Evolutionary conservation across 2,113 vertebrate genomes (phyloP).

Genomic region (zebrafish (Danio rerio)): DNA sequence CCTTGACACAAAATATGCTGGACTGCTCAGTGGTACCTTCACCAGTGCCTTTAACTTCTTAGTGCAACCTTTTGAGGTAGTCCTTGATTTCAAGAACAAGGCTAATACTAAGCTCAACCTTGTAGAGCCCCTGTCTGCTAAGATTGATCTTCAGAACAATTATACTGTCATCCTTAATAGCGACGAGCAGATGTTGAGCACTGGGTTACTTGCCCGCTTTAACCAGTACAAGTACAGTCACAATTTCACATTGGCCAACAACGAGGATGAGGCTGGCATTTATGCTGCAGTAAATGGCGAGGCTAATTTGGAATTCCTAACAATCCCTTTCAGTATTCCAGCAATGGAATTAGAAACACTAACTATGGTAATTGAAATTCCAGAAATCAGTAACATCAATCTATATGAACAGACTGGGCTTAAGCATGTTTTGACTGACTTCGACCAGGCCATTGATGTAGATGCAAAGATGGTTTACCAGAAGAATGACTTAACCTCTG

Average conservation of each 20-base stretch:
- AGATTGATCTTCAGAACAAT: slow-evolving; percentile 88
- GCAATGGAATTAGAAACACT: slow-evolving; percentile 73
- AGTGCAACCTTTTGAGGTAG: slow-evolving; percentile 73
- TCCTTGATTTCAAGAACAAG: slow-evolving; percentile 80
- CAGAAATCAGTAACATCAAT: slow-evolving; percentile 78
- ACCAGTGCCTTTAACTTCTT: slow-evolving; percentile 79
- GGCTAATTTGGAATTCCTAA: slow-evolving; percentile 89
- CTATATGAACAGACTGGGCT: slow-evolving; percentile 85
- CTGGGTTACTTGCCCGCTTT: slow-evolving; percentile 78
- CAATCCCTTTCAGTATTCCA: slow-evolving; percentile 82
- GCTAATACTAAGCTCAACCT: slow-evolving; percentile 83
- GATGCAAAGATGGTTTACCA: slow-evolving; percentile 83
- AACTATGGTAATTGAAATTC: slow-evolving; percentile 68
- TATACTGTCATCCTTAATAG: slow-evolving; percentile 79
- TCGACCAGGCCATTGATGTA: slow-evolving; percentile 84
- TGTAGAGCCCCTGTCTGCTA: slow-evolving; percentile 78
- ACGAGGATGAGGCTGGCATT: slow-evolving; percentile 75
- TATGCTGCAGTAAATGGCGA: slow-evolving; percentile 79
- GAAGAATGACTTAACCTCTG: slow-evolving; percentile 87
- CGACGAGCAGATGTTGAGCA: slow-evolving; percentile 78
- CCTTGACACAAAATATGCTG: slow-evolving; percentile 81
- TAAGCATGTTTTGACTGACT: slow-evolving; percentile 83
- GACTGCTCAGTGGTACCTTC: slow-evolving; percentile 78
- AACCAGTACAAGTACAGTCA: slow-evolving; percentile 86
- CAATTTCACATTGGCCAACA: slow-evolving; percentile 81